Evolutionary conservation across 1,140 invertebrate genomes (phyloP).

Genomic region (Drosophila erecta): DNA sequence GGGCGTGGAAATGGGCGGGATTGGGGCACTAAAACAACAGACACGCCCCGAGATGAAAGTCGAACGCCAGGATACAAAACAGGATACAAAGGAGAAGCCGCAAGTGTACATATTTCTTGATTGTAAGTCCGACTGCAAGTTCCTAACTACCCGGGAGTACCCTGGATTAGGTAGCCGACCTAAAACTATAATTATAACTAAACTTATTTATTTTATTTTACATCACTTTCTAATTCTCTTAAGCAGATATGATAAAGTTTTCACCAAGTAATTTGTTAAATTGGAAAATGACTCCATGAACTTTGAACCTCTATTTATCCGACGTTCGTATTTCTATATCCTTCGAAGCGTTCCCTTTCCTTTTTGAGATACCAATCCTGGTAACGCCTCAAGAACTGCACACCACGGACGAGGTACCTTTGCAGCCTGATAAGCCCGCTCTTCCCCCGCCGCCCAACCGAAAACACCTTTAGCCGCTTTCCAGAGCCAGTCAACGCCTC

Average conservation of each 20-base stretch:
- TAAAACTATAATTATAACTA: no score
- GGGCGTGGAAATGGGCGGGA: not conserved
- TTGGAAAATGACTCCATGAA: no score
- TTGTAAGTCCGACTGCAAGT: conserved; percentile 12
- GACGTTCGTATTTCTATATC: no score
- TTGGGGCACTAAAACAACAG: conserved; percentile 23
- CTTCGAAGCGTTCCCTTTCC: no score
- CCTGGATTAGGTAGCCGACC: not conserved
- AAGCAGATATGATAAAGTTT: no score
- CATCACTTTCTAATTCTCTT: no score
- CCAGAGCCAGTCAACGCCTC: conserved; percentile 44
- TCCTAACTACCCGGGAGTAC: not conserved
- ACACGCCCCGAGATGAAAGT: conserved; percentile 42
- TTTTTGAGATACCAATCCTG: no score
- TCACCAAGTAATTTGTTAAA: no score
- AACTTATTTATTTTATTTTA: no score
- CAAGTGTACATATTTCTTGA: conserved; percentile 19
- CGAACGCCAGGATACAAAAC: conserved; percentile 14
- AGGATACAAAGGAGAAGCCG: conserved; percentile 28
- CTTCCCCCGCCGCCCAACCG: conserved; percentile 8
- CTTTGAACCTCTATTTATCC: no score
- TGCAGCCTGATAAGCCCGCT: not conserved
- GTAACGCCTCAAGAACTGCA: no score
- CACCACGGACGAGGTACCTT: conserved; percentile 1
- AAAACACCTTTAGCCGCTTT: conserved; percentile 63